Base-by-base conservation (phyloP, 2,888 invertebrate genomes). In the Tenthredo mesomela region DNA sequence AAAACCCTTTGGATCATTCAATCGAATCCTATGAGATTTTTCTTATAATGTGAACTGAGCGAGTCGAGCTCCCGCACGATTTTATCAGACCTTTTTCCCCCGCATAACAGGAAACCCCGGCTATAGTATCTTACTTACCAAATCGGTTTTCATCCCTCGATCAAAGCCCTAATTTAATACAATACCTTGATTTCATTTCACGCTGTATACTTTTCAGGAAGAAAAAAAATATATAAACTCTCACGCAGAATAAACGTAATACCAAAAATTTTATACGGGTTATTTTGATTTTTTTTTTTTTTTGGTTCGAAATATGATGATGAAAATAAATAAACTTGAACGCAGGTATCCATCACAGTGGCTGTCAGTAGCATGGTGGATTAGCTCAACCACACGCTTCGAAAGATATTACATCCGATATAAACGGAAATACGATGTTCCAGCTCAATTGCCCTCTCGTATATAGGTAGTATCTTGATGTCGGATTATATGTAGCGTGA, bases 391-490 rank as follows among this genome's bases (percentile, higher is more conserved):
- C 47, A 58, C 77, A 77, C 65, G 77, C 12, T 65, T 47, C 18
- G 84, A 40, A 78, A 78, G 84, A 84, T 84, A 77, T 84, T 77
- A 78, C 75, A 58, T 84, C 84, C 84, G 84, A 77, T 61, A 77
- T 78, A 40, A 77, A 78, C 73, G 84, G 65, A 65, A 84, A 84
- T 84, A 65, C 77, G 77, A 75, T 75, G 75, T 71, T 84, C 71
- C 54, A 40, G 50, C 71, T 54, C 84, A 71, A 84, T 84, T 84
- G 73, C 84, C 54, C 29, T 70, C 82, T 70, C 70, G 15, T 18
- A 50, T 43, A n/a, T n/a, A n/a, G n/a, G n/a, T n/a, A 73, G 29
- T 77, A 77, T 77, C 77, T 77, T 54, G 77, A 77, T 77, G 54
- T 33, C 25, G 50, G 29, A 77, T 77, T 77, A 50, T 77, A 77